These are phyloP conservation scores for Sebastes variabilis DNA, from an alignment of 2,797 vertebrate species.

Conservation along the genomic window DNA sequence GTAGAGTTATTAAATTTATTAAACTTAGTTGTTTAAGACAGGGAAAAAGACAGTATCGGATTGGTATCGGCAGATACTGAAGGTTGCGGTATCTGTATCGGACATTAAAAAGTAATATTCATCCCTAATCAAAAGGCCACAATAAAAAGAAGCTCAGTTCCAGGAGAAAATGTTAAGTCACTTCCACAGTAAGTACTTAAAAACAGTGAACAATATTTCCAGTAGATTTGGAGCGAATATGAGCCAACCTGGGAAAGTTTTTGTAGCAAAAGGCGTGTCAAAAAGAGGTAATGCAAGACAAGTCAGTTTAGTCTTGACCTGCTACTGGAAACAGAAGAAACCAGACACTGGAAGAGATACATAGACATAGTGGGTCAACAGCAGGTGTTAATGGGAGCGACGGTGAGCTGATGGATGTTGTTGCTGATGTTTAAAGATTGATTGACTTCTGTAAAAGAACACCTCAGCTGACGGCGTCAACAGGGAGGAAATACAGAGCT, in stretches of 20 bases:
- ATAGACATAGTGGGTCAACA: constrained; percentile 10
- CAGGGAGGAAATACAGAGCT: constrained; percentile 16
- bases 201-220: neutral
- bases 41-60: no score
- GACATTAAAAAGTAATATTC: neutral
- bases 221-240: neutral
- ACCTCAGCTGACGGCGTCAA: constrained; percentile 16
- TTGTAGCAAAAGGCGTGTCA: neutral
- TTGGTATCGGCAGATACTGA: no score
- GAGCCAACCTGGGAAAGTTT: neutral
- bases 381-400: constrained; percentile 18
- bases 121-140: neutral
- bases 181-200: neutral
- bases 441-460: constrained; percentile 16
- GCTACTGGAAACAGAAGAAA: constrained; percentile 26
- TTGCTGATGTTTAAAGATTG: constrained; percentile 38
- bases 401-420: constrained; percentile 13
- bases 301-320: neutral
- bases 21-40: no score
- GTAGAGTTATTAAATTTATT: no score
- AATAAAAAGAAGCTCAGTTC: neutral
- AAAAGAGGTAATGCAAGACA: constrained; percentile 15
- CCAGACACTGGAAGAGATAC: constrained; percentile 23
- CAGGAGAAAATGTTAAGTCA: neutral
- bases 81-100: no score